Evolutionary conservation across 1,140 invertebrate species (phyloP).

Genomic region (Gryllus bimaculatus): DNA sequence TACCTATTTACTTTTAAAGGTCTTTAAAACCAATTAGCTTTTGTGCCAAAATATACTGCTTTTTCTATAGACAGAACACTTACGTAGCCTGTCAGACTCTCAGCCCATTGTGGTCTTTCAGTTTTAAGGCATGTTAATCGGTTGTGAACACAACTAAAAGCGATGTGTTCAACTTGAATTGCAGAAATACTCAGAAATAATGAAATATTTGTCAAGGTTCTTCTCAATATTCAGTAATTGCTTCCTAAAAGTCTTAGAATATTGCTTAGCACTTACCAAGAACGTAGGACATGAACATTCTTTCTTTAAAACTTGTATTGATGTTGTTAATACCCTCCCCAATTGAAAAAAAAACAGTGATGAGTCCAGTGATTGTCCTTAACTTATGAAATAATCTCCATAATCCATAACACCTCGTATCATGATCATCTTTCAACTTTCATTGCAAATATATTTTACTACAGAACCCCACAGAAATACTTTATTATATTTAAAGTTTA

Average conservation of each 20-base stretch:
- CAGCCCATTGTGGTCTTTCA: conserved; percentile 21
- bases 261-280: background rate
- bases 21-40: background rate
- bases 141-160: background rate
- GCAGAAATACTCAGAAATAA: background rate
- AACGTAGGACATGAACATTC: background rate
- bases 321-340: background rate
- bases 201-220: background rate
- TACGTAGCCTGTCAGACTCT: conserved; percentile 12
- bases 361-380: too few relatives aligned
- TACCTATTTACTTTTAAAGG: conserved; percentile 7
- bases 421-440: too few relatives aligned
- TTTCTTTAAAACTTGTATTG: background rate
- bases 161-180: background rate
- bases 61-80: background rate
- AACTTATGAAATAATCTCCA: too few relatives aligned
- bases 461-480: too few relatives aligned
- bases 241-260: background rate
- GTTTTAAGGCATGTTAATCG: background rate
- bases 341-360: too few relatives aligned
- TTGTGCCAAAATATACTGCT: background rate
- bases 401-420: too few relatives aligned
- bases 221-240: conserved; percentile 5
- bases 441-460: too few relatives aligned
- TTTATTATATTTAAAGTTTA: too few relatives aligned